phyloP scores from a whole-genome alignment of 2,888 invertebrate genomes.

The Melipona bicolor region DNA sequence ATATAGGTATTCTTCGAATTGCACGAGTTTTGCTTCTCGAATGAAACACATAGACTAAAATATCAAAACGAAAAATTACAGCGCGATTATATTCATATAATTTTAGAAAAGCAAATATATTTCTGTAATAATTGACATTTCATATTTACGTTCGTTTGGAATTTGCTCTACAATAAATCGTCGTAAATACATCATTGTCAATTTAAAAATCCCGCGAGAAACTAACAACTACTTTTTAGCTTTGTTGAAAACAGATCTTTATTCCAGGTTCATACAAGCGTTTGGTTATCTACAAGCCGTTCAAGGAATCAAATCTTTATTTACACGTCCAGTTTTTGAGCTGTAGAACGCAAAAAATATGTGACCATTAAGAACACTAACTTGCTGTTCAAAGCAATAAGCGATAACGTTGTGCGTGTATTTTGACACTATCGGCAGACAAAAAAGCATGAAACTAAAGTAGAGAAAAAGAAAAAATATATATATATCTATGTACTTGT shows the following conservation, averaged over 20 bases:
- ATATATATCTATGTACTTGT: not conserved
- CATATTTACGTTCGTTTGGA: not conserved
- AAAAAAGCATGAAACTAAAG: constrained; percentile 8
- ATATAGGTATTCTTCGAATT: not conserved
- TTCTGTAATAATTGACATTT: not conserved
- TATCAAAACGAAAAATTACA: not conserved
- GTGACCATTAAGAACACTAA: not conserved
- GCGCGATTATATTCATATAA: not conserved
- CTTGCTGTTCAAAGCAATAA: not conserved
- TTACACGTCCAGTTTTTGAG: constrained; percentile 3
- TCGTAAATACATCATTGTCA: not conserved
- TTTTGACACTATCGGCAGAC: constrained; percentile 21
- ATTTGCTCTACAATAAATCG: not conserved
- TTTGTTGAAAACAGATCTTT: constrained; percentile 20
- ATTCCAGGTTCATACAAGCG: constrained; percentile 12
- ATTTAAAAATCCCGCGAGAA: constrained; percentile 10
- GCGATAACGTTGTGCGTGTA: not conserved
- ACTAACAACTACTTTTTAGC: not conserved
- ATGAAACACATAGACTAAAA: not conserved
- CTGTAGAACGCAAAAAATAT: constrained; percentile 8
- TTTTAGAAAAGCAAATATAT: not conserved
- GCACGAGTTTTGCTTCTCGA: not conserved
- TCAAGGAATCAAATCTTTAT: constrained; percentile 29
- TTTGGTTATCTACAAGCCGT: constrained; percentile 10
- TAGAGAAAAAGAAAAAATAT: not conserved